Base-by-base conservation (phyloP, 2,888 invertebrate species). In the Callyntrura guangdongensis region DNA sequence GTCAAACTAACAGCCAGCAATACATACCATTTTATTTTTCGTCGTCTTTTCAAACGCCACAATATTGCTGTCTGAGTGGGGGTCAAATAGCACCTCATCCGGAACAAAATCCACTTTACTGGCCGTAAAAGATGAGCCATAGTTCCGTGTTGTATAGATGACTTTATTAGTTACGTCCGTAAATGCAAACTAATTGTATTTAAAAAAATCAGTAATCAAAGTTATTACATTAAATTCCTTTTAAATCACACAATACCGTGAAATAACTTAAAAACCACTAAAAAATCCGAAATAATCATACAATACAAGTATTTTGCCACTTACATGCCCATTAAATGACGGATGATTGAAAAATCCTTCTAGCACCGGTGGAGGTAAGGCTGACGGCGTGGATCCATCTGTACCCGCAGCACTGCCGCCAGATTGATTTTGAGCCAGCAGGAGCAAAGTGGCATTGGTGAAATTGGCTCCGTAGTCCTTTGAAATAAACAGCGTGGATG, bases 341-440 rank as follows among this genome's bases (percentile, higher is more conserved):
- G 97, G 97, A 95, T 98, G 98, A 94, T 97, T 97, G 94, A 97
- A 97, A 95, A 98, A 98, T 94, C 97, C 97, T 94, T 98, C 97
- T 94, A 98, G 95, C 77, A 96, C 96, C 0, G 98, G 97, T 95
- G 96, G 96, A n/a, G 36, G 94, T 11, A 27, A 14, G 14, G 25
- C 0, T n/a, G 59, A 0, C 8, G 27, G 93, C 2, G 95, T 95
- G 92, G 96, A 95, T 4, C 96, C 95, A 36, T 2, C 36, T 36
- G 36, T 36, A 2, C 6, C 36, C 81, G 97, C 94, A 92, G 95
- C 96, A 94, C 98, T 97, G 89, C 95, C 95, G 81, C 97, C 96
- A 0, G 49, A 56, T 47, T 14, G 47, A 25, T 64, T 49, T n/a
- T 25, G 45, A 6, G 69, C 22, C 14, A 82, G 69, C 20, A 88